Evolutionary conservation across 2,797 vertebrate genomes (phyloP).

Genomic region (Coluber constrictor): DNA sequence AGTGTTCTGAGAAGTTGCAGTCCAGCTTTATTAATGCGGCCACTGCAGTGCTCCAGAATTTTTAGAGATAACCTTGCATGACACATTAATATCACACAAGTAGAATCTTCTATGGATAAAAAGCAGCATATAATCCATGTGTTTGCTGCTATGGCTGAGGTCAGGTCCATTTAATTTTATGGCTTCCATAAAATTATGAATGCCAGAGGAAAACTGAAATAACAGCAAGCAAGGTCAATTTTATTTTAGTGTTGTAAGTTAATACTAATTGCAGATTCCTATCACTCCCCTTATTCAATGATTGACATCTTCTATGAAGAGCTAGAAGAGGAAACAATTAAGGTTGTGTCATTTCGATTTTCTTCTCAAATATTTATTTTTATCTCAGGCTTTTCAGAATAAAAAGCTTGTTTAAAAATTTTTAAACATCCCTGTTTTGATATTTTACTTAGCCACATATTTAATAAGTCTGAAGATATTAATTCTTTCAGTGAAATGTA

Average conservation of each 20-base stretch:
- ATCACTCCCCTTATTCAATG: background rate
- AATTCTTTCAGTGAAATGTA: background rate
- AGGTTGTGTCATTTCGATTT: background rate
- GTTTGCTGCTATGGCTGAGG: constrained; percentile 23
- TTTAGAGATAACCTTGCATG: constrained; percentile 48
- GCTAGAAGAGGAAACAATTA: background rate
- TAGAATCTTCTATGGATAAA: constrained; percentile 36
- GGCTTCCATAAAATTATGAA: constrained; percentile 29
- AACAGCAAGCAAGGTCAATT: background rate
- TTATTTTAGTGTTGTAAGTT: background rate
- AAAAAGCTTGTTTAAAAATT: background rate
- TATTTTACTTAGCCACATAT: background rate
- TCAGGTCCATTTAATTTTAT: constrained; percentile 29
- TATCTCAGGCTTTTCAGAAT: background rate
- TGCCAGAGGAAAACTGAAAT: background rate
- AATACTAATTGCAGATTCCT: background rate
- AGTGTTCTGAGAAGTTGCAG: background rate
- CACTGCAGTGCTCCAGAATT: constrained; percentile 31
- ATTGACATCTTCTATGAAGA: background rate
- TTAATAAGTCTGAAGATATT: background rate
- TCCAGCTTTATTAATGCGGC: constrained; percentile 32
- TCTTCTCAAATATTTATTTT: background rate
- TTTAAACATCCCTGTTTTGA: background rate
- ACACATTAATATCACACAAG: constrained; percentile 45
- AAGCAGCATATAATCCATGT: constrained; percentile 37